Conservation (phyloP, 2,888 invertebrate species). For the Pollenia griseotomentosa region DNA sequence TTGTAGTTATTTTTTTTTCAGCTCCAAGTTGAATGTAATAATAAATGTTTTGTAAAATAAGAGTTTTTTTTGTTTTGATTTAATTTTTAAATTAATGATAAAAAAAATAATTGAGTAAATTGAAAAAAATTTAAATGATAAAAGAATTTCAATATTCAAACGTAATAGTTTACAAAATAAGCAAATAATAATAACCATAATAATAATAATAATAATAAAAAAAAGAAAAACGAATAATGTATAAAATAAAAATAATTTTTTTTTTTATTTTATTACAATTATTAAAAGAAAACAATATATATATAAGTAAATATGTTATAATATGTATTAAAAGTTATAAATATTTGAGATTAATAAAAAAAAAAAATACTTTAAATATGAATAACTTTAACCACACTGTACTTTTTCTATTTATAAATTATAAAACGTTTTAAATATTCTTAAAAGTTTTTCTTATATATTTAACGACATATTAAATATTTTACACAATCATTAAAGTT, state of each 20-base stretch:
- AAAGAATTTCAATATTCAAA: conserved; percentile 43
- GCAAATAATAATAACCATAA: conserved; percentile 29
- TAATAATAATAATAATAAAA: background rate
- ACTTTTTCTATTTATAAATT: conserved; percentile 13
- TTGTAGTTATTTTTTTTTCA: conserved; percentile 75
- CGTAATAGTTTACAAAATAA: conserved; percentile 57
- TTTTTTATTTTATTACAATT: too few species aligned
- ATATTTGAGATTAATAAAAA: conserved; percentile 21
- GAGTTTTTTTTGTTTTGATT: conserved; percentile 27
- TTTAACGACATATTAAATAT: background rate
- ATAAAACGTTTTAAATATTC: background rate
- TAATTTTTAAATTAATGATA: conserved; percentile 49
- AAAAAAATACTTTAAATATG: conserved; percentile 11
- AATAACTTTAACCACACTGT: conserved; percentile 41
- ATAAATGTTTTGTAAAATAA: conserved; percentile 60
- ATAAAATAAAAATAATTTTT: conserved; percentile 18
- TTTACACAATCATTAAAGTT: background rate
- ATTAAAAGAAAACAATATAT: too few species aligned
- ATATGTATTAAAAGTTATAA: background rate
- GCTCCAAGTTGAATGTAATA: conserved; percentile 81
- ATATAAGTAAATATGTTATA: background rate
- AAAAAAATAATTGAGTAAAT: conserved; percentile 20
- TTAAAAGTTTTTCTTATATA: background rate
- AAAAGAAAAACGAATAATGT: background rate
- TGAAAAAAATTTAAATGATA: conserved; percentile 36